Base-by-base conservation (phyloP, 2,113 vertebrate genomes). In the Cervus canadensis region DNA sequence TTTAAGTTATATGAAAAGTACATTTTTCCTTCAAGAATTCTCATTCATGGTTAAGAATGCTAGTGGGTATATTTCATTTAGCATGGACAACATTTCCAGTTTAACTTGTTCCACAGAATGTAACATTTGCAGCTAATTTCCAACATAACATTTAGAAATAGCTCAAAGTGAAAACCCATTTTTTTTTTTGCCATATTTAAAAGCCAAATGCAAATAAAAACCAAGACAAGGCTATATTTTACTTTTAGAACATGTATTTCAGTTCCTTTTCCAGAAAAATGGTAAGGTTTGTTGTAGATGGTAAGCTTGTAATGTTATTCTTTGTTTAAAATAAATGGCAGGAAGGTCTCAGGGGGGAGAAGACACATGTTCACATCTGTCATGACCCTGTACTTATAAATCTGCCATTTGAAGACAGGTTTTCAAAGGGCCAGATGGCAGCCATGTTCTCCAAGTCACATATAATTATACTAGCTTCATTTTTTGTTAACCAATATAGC, bases 121-220 rank as follows among this genome's bases (percentile, higher is more conserved):
- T 89, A 97, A 98, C 81, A 94, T 85, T 97, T 95, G 86, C 87
- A 98, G 95, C 84, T 98, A 95, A 98, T 98, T 98, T 98, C 96
- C 98, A 98, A 98, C 64, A 97, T 62, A 97, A 97, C 81, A 93
- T 94, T 98, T 95, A 93, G 91, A 98, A 98, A 91, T 85, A 96
- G 83, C 97, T 96, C 92, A 97, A 94, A 98, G 96, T 97, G 92
- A 97, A 98, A 98, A 98, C 10, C 76, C 93, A 95, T 88, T 76
- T 84, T 96, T 76, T 76, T 43, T 97, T 95, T 94, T 98, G 95
- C 94, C 95, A 95, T 74, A 87, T 98, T 98, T 95, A 97, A 95
- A 98, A 98, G 96, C 93, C 95, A 98, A 98, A 98, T 95, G 96
- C 60, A 98, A 97, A 96, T 19, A 52, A 82, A 98, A 98, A 97